Percentiles rank a stretch among this genome's conserved stretches.
Evolutionary conservation across 2,888 invertebrate genomes (phyloP).

Genomic region (Galeopsomyia nigrocyanea): DNA sequence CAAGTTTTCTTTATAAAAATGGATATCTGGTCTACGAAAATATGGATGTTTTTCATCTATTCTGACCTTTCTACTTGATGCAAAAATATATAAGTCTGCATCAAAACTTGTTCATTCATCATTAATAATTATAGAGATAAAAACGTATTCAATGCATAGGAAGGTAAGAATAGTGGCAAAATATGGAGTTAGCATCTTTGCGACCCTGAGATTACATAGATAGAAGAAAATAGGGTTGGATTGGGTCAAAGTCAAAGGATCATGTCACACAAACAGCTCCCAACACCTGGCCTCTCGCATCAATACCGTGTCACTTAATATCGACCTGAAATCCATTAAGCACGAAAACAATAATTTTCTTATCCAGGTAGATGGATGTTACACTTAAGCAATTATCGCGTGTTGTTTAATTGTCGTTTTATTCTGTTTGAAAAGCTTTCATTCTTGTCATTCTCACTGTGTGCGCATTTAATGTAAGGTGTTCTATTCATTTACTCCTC

Average conservation of each 20-base stretch:
- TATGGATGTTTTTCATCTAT: slow-evolving; percentile 58
- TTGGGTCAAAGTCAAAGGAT: slow-evolving; percentile 65
- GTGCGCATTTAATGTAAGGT: slow-evolving; percentile 15
- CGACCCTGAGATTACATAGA: slow-evolving; percentile 56
- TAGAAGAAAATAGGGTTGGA: slow-evolving; percentile 65
- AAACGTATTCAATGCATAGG: slow-evolving; percentile 40
- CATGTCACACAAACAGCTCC: slow-evolving; percentile 68
- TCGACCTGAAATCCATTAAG: slow-evolving; percentile 70
- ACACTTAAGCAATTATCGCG: slow-evolving; percentile 61
- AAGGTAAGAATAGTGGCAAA: slow-evolving; percentile 63
- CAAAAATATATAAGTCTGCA: slow-evolving; percentile 39
- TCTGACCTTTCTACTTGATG: slow-evolving; percentile 61
- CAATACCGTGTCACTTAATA: slow-evolving; percentile 68
- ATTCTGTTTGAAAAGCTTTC: slow-evolving; percentile 16
- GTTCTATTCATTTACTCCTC: slow-evolving; percentile 48
- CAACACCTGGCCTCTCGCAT: slow-evolving; percentile 68
- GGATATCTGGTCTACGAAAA: slow-evolving; percentile 58
- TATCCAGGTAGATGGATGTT: slow-evolving; percentile 58
- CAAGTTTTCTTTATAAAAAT: slow-evolving; percentile 46
- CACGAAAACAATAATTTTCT: slow-evolving; percentile 67
- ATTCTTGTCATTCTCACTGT: slow-evolving; percentile 14
- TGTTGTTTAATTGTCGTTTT: slow-evolving; percentile 55
- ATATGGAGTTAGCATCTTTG: slow-evolving; percentile 59
- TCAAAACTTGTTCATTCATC: not conserved
- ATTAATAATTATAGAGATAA: too few species aligned